A percentile compares a stretch with the other conserved stretches of the same genome.
Evolutionary conservation across 2,888 invertebrate genomes (phyloP).

Genomic region (Melipona beecheii): DNA sequence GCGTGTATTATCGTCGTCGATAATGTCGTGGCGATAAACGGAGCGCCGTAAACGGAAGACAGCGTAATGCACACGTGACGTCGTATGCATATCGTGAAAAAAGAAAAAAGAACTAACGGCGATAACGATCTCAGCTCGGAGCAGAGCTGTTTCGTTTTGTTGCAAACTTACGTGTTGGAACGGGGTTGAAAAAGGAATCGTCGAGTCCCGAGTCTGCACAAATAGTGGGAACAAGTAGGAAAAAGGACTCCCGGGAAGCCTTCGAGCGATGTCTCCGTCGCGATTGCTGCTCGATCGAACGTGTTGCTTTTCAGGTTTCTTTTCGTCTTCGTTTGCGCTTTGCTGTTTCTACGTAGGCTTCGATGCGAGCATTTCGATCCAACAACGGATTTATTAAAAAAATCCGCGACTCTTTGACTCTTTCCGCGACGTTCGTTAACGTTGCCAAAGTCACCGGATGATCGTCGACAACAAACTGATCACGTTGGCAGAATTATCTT

Average conservation of each 20-base stretch:
- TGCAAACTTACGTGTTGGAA: too few species aligned
- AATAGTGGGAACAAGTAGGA: background rate
- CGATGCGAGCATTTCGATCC: background rate
- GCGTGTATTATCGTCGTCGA: background rate
- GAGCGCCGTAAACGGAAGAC: background rate
- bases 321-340: background rate
- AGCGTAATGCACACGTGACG: too few species aligned
- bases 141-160: too few species aligned
- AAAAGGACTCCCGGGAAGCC: background rate
- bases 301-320: constrained; percentile 53
- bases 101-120: too few species aligned
- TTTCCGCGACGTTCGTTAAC: constrained; percentile 6
- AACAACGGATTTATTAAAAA: background rate
- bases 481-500: background rate
- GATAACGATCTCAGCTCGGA: too few species aligned
- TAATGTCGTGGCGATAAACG: background rate
- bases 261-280: background rate
- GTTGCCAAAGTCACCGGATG: background rate
- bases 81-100: too few species aligned
- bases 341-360: background rate
- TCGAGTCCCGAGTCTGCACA: too few species aligned
- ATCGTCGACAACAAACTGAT: background rate
- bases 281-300: constrained; percentile 45
- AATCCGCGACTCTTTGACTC: background rate
- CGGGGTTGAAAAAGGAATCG: too few species aligned